phyloP scores from a whole-genome alignment of 2,888 invertebrate genomes.

The Blera fallax region DNA sequence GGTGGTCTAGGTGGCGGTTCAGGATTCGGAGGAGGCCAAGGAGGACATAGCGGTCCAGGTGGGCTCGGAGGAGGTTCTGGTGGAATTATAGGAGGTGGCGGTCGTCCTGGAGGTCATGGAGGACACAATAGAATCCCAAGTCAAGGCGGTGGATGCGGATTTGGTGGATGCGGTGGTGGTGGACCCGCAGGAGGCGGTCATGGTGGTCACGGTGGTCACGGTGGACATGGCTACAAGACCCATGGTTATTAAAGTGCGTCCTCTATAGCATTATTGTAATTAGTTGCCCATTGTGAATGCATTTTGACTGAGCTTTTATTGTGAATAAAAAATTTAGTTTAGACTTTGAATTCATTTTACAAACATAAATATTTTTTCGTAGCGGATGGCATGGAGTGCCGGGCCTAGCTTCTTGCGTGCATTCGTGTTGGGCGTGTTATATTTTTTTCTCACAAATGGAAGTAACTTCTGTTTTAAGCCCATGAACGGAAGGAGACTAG shows the following conservation, averaged over 20 bases:
- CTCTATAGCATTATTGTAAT: not conserved
- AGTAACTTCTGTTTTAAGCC: no score
- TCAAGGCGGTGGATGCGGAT: not conserved
- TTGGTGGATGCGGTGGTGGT: not conserved
- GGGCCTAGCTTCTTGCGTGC: no score
- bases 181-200: not conserved
- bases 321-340: not conserved
- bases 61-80: not conserved
- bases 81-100: not conserved
- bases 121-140: not conserved
- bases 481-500: no score
- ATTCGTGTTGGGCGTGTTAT: no score
- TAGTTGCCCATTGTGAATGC: not conserved
- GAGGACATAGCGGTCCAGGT: not conserved
- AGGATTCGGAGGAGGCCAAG: not conserved
- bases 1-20: not conserved
- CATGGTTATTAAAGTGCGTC: not conserved
- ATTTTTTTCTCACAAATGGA: no score
- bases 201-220: not conserved
- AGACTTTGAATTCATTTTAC: no score
- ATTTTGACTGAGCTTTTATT: not conserved
- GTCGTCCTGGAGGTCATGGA: not conserved
- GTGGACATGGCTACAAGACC: not conserved
- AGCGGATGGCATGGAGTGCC: no score
- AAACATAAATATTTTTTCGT: no score